A percentile compares a stretch with the other conserved stretches of the same genome.
Evolutionary conservation across 2,797 vertebrate species (phyloP).

Genomic region (Muscicapa comitata): DNA sequence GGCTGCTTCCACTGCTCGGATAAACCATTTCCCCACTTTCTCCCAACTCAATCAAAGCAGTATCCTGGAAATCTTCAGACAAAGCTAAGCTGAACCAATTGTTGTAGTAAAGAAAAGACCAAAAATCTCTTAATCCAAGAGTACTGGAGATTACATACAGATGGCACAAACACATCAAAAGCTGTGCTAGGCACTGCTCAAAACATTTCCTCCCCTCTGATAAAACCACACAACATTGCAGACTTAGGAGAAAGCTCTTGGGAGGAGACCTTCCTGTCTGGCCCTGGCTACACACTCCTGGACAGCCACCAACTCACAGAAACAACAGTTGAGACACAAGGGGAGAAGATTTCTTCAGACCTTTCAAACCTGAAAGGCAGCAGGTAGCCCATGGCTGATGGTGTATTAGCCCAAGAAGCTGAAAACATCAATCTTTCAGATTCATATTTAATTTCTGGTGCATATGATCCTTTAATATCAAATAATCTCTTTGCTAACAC

Average conservation of each 20-base stretch:
- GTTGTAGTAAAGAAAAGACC: neutral
- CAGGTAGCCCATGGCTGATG: neutral
- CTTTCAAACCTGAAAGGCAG: neutral
- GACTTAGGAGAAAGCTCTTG: neutral
- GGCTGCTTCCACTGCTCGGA: neutral
- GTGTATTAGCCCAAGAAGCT: neutral
- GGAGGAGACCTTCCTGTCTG: slow-evolving; percentile 13
- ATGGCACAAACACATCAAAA: neutral
- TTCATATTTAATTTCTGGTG: neutral
- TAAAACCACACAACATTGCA: neutral
- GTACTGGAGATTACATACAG: neutral
- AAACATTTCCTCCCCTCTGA: neutral
- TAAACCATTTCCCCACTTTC: neutral
- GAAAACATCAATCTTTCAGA: neutral
- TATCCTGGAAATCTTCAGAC: neutral
- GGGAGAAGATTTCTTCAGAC: neutral
- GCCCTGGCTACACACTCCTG: neutral
- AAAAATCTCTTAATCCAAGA: neutral
- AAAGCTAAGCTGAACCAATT: neutral
- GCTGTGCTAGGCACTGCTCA: neutral
- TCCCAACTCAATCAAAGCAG: neutral
- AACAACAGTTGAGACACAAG: neutral
- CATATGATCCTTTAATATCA: neutral
- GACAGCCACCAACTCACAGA: neutral
- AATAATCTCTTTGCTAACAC: neutral